Percentiles rank a stretch among this genome's conserved stretches.
phyloP scores from a whole-genome alignment of 2,113 vertebrate genomes.

The Rhabdomys dilectus region DNA sequence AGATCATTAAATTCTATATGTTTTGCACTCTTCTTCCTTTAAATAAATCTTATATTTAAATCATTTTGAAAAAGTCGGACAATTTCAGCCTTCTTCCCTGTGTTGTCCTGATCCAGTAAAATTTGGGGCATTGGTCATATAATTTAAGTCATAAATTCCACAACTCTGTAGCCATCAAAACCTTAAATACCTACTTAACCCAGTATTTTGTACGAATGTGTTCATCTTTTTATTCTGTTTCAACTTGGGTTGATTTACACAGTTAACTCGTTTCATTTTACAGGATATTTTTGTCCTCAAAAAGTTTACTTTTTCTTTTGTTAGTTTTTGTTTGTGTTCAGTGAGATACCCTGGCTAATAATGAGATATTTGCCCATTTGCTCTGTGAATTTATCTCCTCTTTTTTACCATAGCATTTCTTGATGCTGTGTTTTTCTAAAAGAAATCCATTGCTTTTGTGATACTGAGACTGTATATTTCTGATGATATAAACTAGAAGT shows the following conservation, averaged over 20 bases:
- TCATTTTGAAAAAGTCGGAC: not conserved
- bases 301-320: constrained; percentile 11
- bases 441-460: not conserved
- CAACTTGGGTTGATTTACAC: not conserved
- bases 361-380: not conserved
- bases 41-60: not conserved
- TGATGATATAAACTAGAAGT: constrained; percentile 50
- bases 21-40: not conserved
- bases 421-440: not conserved
- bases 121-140: not conserved
- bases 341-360: not conserved
- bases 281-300: not conserved
- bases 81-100: not conserved
- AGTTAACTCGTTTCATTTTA: not conserved
- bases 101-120: not conserved
- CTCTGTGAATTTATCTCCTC: not conserved
- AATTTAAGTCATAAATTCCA: not conserved
- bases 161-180: not conserved
- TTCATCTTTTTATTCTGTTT: not conserved
- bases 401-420: not conserved
- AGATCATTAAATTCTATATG: not conserved
- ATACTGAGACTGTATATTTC: constrained; percentile 30
- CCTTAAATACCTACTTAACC: not conserved
- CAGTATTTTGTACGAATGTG: not conserved
- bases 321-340: not conserved